Conservation (phyloP, 1,140 invertebrate species). For the Drosophila willistoni region DNA sequence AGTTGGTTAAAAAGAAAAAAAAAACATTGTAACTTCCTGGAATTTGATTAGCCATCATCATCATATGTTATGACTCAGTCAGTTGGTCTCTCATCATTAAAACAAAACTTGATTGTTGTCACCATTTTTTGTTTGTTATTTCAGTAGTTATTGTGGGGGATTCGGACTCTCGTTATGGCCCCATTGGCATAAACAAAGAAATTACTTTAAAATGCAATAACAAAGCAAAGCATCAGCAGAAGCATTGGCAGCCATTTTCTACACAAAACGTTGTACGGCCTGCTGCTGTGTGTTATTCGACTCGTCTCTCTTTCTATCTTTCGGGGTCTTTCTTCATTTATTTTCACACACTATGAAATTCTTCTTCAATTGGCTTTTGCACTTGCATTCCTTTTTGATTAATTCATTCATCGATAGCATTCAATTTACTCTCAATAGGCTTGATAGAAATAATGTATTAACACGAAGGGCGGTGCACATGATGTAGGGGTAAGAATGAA, state of each 20-base stretch:
- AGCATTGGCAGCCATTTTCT: constrained; percentile 43
- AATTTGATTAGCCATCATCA: constrained; percentile 49
- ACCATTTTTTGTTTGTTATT: constrained; percentile 31
- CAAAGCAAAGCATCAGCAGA: constrained; percentile 24
- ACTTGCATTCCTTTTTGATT: constrained; percentile 23
- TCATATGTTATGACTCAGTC: constrained; percentile 33
- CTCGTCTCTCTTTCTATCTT: constrained; percentile 1
- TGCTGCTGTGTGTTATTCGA: not conserved
- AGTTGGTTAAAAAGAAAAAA: constrained; percentile 33
- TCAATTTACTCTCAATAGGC: constrained; percentile 39
- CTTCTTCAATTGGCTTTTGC: constrained; percentile 46
- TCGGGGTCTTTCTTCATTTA: not conserved
- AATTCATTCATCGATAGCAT: constrained; percentile 66
- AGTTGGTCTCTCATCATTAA: not conserved
- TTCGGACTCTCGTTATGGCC: constrained; percentile 60
- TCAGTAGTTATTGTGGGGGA: constrained; percentile 32
- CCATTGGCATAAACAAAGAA: constrained; percentile 75
- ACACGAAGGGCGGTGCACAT: not conserved
- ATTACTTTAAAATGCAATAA: constrained; percentile 36
- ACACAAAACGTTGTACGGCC: not conserved
- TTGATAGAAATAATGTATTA: not conserved
- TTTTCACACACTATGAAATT: constrained; percentile 46
- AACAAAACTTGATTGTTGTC: not conserved
- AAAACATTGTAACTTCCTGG: not conserved
- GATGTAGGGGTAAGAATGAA: constrained; percentile 60